Evolutionary conservation across 2,888 invertebrate genomes (phyloP).

Genomic region (Teleiodes luculella): DNA sequence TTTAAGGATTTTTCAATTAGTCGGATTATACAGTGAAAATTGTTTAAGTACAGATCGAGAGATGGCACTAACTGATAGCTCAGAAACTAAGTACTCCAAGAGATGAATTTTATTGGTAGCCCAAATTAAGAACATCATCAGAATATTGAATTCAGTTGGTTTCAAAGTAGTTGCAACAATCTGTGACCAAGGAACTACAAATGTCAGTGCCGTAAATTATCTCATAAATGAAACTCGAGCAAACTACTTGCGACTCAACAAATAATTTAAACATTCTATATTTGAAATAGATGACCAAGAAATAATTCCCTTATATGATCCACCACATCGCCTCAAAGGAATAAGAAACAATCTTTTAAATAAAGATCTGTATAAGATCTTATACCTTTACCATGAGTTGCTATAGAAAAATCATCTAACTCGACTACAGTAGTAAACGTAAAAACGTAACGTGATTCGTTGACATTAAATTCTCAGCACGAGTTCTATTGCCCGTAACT

Average conservation of each 20-base stretch:
- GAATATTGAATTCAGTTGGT: constrained; percentile 23
- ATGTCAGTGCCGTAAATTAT: constrained; percentile 20
- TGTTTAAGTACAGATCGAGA: too few relatives aligned
- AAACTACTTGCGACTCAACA: constrained; percentile 11
- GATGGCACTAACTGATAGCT: too few relatives aligned
- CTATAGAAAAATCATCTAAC: too few relatives aligned
- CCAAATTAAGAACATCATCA: constrained; percentile 26
- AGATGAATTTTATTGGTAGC: constrained; percentile 25
- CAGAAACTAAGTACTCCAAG: constrained; percentile 29
- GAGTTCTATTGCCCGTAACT: too few relatives aligned
- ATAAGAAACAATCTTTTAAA: constrained; percentile 21
- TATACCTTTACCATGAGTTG: too few relatives aligned
- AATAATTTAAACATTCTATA: constrained; percentile 13
- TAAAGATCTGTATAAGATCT: too few relatives aligned
- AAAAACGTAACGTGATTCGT: too few relatives aligned
- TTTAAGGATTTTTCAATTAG: too few relatives aligned
- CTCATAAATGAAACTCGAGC: constrained; percentile 22
- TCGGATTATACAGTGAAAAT: too few relatives aligned
- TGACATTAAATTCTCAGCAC: too few relatives aligned
- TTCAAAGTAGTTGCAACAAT: constrained; percentile 25
- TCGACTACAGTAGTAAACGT: too few relatives aligned
- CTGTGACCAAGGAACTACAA: constrained; percentile 23
- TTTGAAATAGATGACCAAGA: constrained; percentile 15
- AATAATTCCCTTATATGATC: constrained; percentile 22
- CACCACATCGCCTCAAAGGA: constrained; percentile 22